Evolutionary conservation across 2,888 invertebrate species (phyloP).

Genomic region (Neuroscelio doddi): DNA sequence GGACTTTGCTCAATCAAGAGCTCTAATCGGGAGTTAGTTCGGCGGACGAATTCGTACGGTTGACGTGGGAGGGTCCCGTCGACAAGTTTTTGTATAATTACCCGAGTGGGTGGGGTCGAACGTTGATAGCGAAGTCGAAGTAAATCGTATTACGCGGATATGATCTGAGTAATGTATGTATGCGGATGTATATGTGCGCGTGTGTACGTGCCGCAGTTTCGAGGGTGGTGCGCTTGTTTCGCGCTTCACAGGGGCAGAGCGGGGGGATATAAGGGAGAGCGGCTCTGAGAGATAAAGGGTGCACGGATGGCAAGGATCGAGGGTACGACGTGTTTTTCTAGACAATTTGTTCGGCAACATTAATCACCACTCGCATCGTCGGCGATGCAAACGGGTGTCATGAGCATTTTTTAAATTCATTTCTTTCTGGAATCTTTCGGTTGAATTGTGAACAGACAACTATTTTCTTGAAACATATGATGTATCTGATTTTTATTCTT

Average conservation of each 20-base stretch:
- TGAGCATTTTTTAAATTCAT: constrained; percentile 35
- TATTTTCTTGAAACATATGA: too few species aligned
- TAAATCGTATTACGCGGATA: constrained; percentile 72
- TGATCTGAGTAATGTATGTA: constrained; percentile 71
- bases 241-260: constrained; percentile 47
- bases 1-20: constrained; percentile 51
- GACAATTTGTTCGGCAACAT: constrained; percentile 74
- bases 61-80: constrained; percentile 39
- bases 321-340: constrained; percentile 73
- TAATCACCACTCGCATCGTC: constrained; percentile 66
- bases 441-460: too few species aligned
- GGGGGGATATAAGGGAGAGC: constrained; percentile 66
- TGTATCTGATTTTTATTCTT: too few species aligned
- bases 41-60: constrained; percentile 27
- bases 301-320: constrained; percentile 61
- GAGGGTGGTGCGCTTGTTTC: constrained; percentile 52
- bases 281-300: constrained; percentile 68
- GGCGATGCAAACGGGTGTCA: too few species aligned
- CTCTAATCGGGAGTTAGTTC: constrained; percentile 45
- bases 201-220: constrained; percentile 33
- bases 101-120: constrained; percentile 63
- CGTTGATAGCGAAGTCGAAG: constrained; percentile 71
- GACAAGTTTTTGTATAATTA: constrained; percentile 63
- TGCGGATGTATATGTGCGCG: constrained; percentile 45
- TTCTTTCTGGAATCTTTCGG: too few species aligned